phyloP scores from a whole-genome alignment of 2,888 invertebrate species.

The Ommatoiulus sabulosus region DNA sequence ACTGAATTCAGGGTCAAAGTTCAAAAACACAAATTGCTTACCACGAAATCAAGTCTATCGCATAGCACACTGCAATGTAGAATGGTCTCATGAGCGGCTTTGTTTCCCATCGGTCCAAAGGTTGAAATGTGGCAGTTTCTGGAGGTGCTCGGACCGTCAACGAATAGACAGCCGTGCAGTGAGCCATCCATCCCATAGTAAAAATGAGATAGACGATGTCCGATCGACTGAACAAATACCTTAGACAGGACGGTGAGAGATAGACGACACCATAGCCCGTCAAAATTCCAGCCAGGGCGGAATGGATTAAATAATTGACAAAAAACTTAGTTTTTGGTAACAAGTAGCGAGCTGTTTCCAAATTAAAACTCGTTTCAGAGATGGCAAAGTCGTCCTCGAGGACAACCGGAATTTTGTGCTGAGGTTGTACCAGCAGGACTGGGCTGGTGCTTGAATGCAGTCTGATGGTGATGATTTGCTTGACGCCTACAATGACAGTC shows the following conservation, averaged over 20 bases:
- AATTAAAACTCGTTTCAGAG: slow-evolving; percentile 33
- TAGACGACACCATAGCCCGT: slow-evolving; percentile 54
- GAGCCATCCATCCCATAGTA: slow-evolving; percentile 55
- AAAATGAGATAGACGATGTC: slow-evolving; percentile 53
- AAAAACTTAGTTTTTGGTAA: slow-evolving; percentile 56
- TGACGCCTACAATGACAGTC: not conserved
- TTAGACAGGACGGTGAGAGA: slow-evolving; percentile 51
- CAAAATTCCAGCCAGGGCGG: slow-evolving; percentile 53
- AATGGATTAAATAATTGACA: slow-evolving; percentile 56
- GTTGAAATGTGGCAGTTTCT: slow-evolving; percentile 58
- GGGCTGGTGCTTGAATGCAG: slow-evolving; percentile 8
- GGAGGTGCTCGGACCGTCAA: slow-evolving; percentile 55
- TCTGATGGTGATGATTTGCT: not conserved
- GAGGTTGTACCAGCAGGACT: not conserved
- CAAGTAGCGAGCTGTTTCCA: not conserved
- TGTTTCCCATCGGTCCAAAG: slow-evolving; percentile 56
- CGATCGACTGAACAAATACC: not conserved
- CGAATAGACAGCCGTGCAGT: slow-evolving; percentile 56
- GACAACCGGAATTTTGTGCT: not conserved
- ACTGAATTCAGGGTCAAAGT: too few species aligned
- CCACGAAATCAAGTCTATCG: slow-evolving; percentile 53
- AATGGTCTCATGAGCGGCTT: slow-evolving; percentile 58
- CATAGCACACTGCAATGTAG: slow-evolving; percentile 56
- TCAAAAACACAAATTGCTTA: too few species aligned
- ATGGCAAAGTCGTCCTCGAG: slow-evolving; percentile 7